Evolutionary conservation across 2,113 vertebrate genomes (phyloP).

Genomic region (Reinhardtius hippoglossoides): DNA sequence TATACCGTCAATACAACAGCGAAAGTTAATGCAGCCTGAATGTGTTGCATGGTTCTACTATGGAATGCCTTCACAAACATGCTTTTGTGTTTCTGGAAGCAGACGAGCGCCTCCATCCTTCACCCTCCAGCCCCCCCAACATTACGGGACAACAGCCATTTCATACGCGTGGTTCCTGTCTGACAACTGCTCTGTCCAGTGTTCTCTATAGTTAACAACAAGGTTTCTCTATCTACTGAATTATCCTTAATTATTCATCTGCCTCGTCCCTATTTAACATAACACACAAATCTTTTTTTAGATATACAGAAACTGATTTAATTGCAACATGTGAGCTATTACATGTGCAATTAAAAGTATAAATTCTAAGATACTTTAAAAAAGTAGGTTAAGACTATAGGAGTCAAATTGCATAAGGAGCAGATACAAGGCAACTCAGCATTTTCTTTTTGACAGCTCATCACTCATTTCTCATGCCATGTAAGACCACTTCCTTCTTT

Average conservation of each 20-base stretch:
- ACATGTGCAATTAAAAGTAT: neutral
- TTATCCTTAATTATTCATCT: neutral
- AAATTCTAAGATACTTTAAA: no score
- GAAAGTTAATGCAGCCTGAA: conserved; percentile 23
- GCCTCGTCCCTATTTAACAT: neutral
- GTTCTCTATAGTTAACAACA: neutral
- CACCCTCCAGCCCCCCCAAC: neutral
- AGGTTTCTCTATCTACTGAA: neutral
- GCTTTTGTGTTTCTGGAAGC: conserved; percentile 60
- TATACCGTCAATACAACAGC: neutral
- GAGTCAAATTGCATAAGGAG: neutral
- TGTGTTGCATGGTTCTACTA: conserved; percentile 46
- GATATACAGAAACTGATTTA: neutral
- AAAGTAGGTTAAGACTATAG: neutral
- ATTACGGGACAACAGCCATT: conserved; percentile 43
- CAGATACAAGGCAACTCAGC: neutral
- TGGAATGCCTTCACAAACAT: conserved; percentile 62
- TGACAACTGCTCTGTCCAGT: neutral
- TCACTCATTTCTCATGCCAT: conserved; percentile 7
- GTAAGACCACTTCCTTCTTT: conserved; percentile 19
- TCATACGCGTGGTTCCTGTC: conserved; percentile 17
- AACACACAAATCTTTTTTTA: neutral
- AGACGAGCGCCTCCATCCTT: neutral
- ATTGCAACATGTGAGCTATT: neutral
- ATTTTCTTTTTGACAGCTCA: neutral